Evolutionary conservation across 1,140 invertebrate species (phyloP).

Genomic region (Zaprionus gabonicus): DNA sequence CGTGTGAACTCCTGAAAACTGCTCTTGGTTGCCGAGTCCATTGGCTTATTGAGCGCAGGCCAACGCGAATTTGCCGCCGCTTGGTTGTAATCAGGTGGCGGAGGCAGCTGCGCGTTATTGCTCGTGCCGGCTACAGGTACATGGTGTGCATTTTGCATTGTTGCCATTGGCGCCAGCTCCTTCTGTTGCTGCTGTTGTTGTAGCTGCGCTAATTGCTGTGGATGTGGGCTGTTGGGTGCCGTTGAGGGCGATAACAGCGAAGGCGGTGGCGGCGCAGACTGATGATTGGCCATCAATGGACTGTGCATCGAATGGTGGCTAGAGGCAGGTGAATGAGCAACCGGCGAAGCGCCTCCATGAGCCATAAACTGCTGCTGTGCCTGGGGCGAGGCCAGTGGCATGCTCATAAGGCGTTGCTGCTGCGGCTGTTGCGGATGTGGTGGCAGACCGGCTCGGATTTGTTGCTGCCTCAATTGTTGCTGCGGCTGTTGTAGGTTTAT

Average conservation of each 20-base stretch:
- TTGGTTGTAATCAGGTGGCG: slow-evolving; percentile 85
- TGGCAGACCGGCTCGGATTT: slow-evolving; percentile 54
- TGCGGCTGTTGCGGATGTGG: slow-evolving; percentile 78
- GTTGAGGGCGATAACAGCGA: slow-evolving; percentile 62
- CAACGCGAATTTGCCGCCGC: slow-evolving; percentile 84
- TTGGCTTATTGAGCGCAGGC: slow-evolving; percentile 85
- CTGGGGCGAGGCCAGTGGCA: slow-evolving; percentile 60
- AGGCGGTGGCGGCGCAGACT: slow-evolving; percentile 76
- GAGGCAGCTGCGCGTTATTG: slow-evolving; percentile 61
- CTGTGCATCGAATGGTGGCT: slow-evolving; percentile 83
- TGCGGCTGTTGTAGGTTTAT: slow-evolving; percentile 58
- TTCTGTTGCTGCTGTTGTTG: slow-evolving; percentile 53
- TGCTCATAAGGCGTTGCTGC: slow-evolving; percentile 71
- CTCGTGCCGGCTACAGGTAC: slow-evolving; percentile 72
- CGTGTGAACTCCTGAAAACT: slow-evolving; percentile 87
- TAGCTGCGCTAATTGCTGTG: slow-evolving; percentile 37
- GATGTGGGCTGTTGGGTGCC: slow-evolving; percentile 53
- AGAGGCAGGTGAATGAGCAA: slow-evolving; percentile 82
- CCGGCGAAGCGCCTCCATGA: slow-evolving; percentile 74
- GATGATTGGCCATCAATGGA: slow-evolving; percentile 75
- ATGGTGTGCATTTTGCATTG: slow-evolving; percentile 59
- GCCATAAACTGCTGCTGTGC: slow-evolving; percentile 70
- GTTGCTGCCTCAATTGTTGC: slow-evolving; percentile 60
- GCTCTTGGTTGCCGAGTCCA: slow-evolving; percentile 87
- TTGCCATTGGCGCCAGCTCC: slow-evolving; percentile 47